These are phyloP conservation scores for Alcedo quadribrachys DNA, from an alignment of 2,797 vertebrate genomes.

Conservation along the genomic window DNA sequence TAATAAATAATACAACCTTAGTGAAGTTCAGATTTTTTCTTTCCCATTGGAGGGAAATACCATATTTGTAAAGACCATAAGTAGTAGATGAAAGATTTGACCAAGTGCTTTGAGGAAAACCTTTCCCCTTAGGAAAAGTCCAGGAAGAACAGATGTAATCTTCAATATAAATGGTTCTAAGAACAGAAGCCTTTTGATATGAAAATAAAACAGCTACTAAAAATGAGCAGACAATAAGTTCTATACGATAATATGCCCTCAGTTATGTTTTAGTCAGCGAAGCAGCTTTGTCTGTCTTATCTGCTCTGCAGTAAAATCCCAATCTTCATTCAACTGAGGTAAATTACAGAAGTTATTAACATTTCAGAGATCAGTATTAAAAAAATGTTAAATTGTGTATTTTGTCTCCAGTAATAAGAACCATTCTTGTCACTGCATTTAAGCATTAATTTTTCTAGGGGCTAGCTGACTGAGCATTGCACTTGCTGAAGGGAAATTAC, in stretches of 20 bases:
- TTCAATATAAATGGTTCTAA: neutral
- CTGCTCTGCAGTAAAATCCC: neutral
- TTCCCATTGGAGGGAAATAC: neutral
- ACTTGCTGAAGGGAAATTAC: neutral
- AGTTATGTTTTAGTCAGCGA: neutral
- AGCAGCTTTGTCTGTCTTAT: neutral
- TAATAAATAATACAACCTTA: neutral
- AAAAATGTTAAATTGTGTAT: neutral
- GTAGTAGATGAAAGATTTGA: neutral
- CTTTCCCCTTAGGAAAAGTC: neutral
- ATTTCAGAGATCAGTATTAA: neutral
- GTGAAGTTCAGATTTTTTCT: neutral
- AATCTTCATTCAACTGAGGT: neutral
- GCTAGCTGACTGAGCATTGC: neutral
- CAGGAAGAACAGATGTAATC: neutral
- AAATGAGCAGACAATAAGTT: neutral
- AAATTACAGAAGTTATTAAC: neutral
- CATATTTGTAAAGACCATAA: neutral
- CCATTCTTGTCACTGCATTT: neutral
- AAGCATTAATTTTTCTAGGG: neutral
- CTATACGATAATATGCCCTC: neutral
- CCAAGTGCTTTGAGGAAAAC: neutral
- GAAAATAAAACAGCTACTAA: neutral
- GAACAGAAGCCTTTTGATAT: constrained; percentile 8
- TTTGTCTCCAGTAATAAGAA: neutral